Evolutionary conservation across 2,888 invertebrate genomes (phyloP).

Genomic region (Thera obeliscata): DNA sequence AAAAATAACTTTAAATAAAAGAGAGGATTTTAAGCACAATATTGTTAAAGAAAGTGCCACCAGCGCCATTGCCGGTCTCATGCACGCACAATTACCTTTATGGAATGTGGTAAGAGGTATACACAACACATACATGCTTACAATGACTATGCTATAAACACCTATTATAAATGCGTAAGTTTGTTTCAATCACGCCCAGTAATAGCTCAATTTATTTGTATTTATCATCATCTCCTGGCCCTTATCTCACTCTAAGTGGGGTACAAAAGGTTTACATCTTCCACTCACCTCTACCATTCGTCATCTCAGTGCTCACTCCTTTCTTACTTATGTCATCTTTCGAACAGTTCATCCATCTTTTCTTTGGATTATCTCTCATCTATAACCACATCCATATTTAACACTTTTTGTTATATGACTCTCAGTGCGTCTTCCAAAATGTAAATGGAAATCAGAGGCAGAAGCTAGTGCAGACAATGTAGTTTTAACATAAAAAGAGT

Average conservation of each 20-base stretch:
- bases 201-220: not conserved
- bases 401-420: too few species aligned
- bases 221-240: not conserved
- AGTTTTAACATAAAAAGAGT: constrained; percentile 12
- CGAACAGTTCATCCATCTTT: too few species aligned
- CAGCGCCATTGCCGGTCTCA: constrained; percentile 25
- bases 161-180: constrained; percentile 4
- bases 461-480: not conserved
- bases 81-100: constrained; percentile 36
- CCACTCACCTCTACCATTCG: too few species aligned
- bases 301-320: too few species aligned
- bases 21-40: constrained; percentile 5
- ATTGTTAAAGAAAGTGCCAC: constrained; percentile 31
- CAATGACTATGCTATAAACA: not conserved
- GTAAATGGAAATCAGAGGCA: not conserved
- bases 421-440: not conserved
- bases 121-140: constrained; percentile 3
- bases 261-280: too few species aligned
- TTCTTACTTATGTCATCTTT: too few species aligned
- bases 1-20: not conserved
- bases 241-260: too few species aligned
- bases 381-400: not conserved
- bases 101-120: constrained; percentile 31
- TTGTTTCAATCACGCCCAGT: not conserved
- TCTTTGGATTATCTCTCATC: not conserved